phyloP scores from a whole-genome alignment of 2,888 invertebrate genomes.

The Onchidella celtica region DNA sequence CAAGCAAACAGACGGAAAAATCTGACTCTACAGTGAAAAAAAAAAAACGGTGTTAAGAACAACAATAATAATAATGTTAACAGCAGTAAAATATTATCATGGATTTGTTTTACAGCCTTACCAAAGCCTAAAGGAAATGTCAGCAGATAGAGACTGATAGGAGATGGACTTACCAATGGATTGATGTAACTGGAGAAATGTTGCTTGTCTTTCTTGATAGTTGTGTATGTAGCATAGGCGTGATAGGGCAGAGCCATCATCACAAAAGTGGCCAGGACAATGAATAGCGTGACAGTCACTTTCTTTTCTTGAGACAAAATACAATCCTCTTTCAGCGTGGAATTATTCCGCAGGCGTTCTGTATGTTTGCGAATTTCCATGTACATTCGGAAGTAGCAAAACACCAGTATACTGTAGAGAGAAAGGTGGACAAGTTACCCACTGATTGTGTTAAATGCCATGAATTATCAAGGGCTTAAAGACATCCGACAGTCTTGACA shows the following conservation, averaged over 20 bases:
- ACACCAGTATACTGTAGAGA: conserved; percentile 78
- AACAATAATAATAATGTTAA: too few species aligned
- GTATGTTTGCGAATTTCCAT: conserved; percentile 79
- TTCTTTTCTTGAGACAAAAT: conserved; percentile 80
- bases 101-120: too few species aligned
- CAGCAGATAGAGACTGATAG: too few species aligned
- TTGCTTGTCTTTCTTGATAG: conserved; percentile 72
- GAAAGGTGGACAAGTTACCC: too few species aligned
- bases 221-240: conserved; percentile 76
- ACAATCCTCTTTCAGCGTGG: conserved; percentile 77
- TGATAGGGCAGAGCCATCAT: conserved; percentile 80
- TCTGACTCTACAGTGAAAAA: too few species aligned
- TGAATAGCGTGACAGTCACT: conserved; percentile 80
- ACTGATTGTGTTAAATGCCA: too few species aligned
- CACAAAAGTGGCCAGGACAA: conserved; percentile 80
- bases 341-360: conserved; percentile 75
- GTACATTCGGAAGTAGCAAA: conserved; percentile 80
- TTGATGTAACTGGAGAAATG: conserved; percentile 76
- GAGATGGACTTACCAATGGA: conserved; percentile 77
- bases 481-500: too few species aligned
- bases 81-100: too few species aligned
- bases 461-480: too few species aligned
- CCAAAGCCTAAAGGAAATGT: too few species aligned
- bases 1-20: too few species aligned
- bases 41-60: too few species aligned